Evolutionary conservation across 2,888 invertebrate genomes (phyloP), one percentile per base, ranked within the genome.

Genomic region (Loripinus fragilis): DNA sequence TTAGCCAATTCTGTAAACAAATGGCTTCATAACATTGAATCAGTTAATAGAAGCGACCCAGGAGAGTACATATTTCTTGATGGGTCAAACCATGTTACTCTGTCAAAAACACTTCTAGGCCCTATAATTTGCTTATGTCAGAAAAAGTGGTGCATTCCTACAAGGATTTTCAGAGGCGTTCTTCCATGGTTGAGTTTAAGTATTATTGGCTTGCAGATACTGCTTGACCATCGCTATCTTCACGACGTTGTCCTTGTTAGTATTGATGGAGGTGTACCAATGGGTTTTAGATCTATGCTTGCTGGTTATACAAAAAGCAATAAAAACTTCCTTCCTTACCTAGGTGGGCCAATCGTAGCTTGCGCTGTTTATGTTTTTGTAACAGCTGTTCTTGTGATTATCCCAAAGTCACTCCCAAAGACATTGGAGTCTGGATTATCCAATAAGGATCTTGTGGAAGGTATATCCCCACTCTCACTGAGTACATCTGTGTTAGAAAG

Each of bases 251-350:
- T 60, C 17, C 1, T 33, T 12, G 10, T 60, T 1, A n/a, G 60
- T 20, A 60, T 33, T 1, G 33, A 33, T 10, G 33, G 33, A 33
- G 20, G 10, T 33, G 33, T 60, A 2, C 60, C 60, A 12, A 60
- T 60, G 60, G 60, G 60, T 17, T 60, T 60, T 20, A 60, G 60
- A 33, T 33, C 60, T 30, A 60, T 60, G 60, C 33, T 60, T 7
- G 60, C 60, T 28, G 60, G 60, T 2, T 23, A 60, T 60, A 23
- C 3, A 8, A 60, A 33, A 17, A 60, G 60, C n/a, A 12, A 7
- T 1, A 12, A 2, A 2, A 30, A 23, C 7, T 60, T 60, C 17
- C 17, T 60, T 17, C 20, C 20, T 15, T 17, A 8, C 3, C 60
- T 60, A 2, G 60, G 60, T 60, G 60, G 60, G 10, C 60, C 60